A percentile compares a stretch with the other conserved stretches of the same genome.
Conservation (phyloP, 1,140 invertebrate species). For the Lasaia peninsularis region DNA sequence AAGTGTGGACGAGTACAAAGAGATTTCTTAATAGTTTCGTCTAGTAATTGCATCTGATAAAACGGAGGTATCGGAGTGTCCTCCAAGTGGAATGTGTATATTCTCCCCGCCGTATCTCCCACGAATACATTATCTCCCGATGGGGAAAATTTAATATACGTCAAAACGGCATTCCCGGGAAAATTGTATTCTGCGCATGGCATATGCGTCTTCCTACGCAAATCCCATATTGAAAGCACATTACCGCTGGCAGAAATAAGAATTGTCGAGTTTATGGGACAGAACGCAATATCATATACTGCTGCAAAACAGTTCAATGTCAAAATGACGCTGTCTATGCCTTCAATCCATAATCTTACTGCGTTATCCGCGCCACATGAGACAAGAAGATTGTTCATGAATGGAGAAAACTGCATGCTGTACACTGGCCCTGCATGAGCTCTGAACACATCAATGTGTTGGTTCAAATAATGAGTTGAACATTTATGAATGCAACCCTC, state of each 20-base stretch:
- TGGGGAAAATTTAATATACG: slow-evolving; percentile 78
- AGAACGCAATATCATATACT: slow-evolving; percentile 85
- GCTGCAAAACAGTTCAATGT: slow-evolving; percentile 78
- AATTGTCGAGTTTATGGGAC: slow-evolving; percentile 89
- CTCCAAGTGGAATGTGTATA: slow-evolving; percentile 82
- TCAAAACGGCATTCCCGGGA: slow-evolving; percentile 60
- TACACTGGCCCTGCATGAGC: slow-evolving; percentile 90
- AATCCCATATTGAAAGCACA: slow-evolving; percentile 85
- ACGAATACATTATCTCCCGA: slow-evolving; percentile 83
- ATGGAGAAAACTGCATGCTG: slow-evolving; percentile 87
- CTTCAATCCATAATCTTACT: slow-evolving; percentile 86
- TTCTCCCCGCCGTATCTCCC: slow-evolving; percentile 80
- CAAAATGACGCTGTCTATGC: slow-evolving; percentile 81
- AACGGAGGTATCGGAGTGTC: slow-evolving; percentile 83
- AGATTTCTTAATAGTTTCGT: slow-evolving; percentile 79
- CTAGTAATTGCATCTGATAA: slow-evolving; percentile 79
- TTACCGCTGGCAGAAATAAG: slow-evolving; percentile 86
- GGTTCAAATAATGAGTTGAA: slow-evolving; percentile 81
- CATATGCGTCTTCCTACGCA: slow-evolving; percentile 81
- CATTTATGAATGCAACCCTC: slow-evolving; percentile 90
- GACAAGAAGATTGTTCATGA: slow-evolving; percentile 85
- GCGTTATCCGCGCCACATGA: slow-evolving; percentile 92
- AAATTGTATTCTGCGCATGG: slow-evolving; percentile 79
- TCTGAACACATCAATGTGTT: slow-evolving; percentile 83
- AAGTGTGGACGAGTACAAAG: slow-evolving; percentile 80